phyloP scores from a whole-genome alignment of 2,113 vertebrate genomes.

The Geothlypis trichas region DNA sequence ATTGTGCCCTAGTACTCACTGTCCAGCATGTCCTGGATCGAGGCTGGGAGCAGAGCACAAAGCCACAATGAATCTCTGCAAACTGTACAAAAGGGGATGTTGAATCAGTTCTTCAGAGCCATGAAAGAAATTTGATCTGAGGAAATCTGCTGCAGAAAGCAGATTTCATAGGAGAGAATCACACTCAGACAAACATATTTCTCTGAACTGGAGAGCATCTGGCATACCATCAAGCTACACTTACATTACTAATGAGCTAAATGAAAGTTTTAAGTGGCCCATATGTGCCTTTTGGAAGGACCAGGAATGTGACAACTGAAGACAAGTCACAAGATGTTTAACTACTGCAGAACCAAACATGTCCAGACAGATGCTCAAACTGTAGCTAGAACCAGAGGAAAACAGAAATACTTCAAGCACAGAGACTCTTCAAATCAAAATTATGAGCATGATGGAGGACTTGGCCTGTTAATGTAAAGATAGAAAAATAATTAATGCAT shows the following conservation, averaged over 20 bases:
- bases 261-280: not conserved
- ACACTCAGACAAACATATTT: not conserved
- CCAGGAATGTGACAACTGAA: constrained; percentile 1
- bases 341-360: not conserved
- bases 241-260: constrained; percentile 22
- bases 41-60: not conserved
- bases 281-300: not conserved
- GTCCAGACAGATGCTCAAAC: not conserved
- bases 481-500: not conserved
- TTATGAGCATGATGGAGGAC: not conserved
- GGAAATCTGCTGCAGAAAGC: not conserved
- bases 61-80: not conserved
- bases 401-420: not conserved
- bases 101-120: not conserved
- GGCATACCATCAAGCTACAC: constrained; percentile 8
- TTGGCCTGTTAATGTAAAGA: not conserved
- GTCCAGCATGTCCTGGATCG: not conserved
- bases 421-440: not conserved
- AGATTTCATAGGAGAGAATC: not conserved
- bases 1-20: accelerated
- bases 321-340: not conserved
- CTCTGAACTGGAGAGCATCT: constrained; percentile 7
- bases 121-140: not conserved
- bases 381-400: not conserved
- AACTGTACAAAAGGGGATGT: not conserved